These are phyloP conservation scores for Habroteleia sp. DNA, from an alignment of 2,888 invertebrate genomes.

Conservation along the genomic window DNA sequence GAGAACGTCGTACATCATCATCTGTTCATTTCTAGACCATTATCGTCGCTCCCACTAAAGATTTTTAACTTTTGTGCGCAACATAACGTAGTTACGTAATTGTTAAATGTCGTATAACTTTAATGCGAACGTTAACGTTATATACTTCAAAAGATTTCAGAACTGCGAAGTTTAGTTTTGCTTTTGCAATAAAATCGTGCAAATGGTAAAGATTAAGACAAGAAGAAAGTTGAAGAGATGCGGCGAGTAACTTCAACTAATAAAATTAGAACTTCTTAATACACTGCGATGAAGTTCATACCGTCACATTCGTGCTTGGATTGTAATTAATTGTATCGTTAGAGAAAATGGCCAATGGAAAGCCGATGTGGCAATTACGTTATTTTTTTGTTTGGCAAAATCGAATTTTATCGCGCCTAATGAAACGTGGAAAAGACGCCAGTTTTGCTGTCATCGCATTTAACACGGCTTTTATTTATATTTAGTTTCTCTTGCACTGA, in stretches of 20 bases:
- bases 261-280: constrained; percentile 59
- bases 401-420: background rate
- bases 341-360: constrained; percentile 28
- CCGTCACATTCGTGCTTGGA: constrained; percentile 14
- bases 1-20: constrained; percentile 19
- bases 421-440: too few species aligned
- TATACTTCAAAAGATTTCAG: constrained; percentile 41
- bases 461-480: constrained; percentile 12
- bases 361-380: constrained; percentile 18
- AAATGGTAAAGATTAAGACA: constrained; percentile 54
- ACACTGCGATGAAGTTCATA: constrained; percentile 22
- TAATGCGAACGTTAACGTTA: constrained; percentile 30
- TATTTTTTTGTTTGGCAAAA: constrained; percentile 1
- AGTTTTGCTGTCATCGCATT: too few species aligned
- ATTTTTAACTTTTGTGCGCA: constrained; percentile 33
- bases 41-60: constrained; percentile 8
- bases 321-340: constrained; percentile 41
- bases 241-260: constrained; percentile 39
- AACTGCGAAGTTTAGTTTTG: constrained; percentile 34
- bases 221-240: constrained; percentile 48
- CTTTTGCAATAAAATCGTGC: constrained; percentile 48
- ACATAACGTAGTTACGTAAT: constrained; percentile 40
- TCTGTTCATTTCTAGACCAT: constrained; percentile 11
- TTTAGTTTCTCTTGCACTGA: constrained; percentile 9
- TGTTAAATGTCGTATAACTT: constrained; percentile 45